Percentiles rank a stretch among this genome's conserved stretches.
Conservation (phyloP, 2,888 invertebrate species). For the Philonicus albiceps region DNA sequence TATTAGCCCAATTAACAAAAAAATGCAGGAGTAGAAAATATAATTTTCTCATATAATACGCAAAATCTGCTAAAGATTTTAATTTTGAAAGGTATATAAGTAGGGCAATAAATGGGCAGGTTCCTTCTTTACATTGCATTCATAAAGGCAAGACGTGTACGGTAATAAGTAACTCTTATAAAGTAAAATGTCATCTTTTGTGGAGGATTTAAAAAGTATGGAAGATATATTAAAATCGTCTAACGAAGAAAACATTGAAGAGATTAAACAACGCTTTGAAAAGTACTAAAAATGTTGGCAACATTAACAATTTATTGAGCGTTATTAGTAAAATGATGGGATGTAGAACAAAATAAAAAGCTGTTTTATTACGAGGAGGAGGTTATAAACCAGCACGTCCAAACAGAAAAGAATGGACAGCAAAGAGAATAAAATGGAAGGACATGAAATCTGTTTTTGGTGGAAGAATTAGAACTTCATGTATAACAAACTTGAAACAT, state of each 20-base stretch:
- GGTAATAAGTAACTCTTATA: neutral
- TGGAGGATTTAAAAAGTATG: too few relatives aligned
- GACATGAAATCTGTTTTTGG: neutral
- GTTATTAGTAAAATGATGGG: constrained; percentile 1
- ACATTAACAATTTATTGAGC: neutral
- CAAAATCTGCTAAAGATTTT: neutral
- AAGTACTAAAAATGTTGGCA: neutral
- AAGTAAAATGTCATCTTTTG: neutral
- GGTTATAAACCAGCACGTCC: neutral
- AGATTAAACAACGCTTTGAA: neutral
- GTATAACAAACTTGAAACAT: neutral
- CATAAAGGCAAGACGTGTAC: neutral
- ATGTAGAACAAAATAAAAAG: neutral
- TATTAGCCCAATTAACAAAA: too few relatives aligned
- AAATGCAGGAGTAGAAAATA: neutral
- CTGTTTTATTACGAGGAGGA: neutral
- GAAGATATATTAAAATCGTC: too few relatives aligned
- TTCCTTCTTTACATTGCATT: neutral
- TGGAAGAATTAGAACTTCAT: neutral
- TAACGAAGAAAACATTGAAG: neutral
- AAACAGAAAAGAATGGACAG: neutral
- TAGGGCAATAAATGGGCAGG: neutral
- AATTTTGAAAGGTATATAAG: neutral
- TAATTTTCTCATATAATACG: neutral
- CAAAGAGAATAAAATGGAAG: neutral